Evolutionary conservation across 2,888 invertebrate species (phyloP).

Genomic region (Pandemis heparana): DNA sequence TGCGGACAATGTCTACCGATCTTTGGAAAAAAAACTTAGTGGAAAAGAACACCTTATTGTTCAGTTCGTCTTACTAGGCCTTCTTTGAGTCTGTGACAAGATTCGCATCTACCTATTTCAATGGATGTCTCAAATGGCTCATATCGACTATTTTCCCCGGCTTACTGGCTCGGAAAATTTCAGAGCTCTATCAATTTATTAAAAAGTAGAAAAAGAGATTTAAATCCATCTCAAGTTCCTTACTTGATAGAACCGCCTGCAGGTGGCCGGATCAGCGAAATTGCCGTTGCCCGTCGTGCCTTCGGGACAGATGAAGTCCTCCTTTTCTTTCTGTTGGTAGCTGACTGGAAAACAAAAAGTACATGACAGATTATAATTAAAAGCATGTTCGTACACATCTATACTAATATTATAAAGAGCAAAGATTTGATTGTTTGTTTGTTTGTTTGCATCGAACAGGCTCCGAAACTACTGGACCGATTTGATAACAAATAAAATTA

Average conservation of each 20-base stretch:
- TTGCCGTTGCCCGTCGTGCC: conserved; percentile 92
- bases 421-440: too few species aligned
- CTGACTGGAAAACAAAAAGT: conserved; percentile 65
- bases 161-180: conserved; percentile 23
- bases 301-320: conserved; percentile 93
- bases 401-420: too few species aligned
- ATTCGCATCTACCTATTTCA: conserved; percentile 1
- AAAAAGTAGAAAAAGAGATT: conserved; percentile 18
- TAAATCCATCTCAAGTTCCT: conserved; percentile 48
- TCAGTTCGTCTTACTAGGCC: neutral
- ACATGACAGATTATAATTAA: neutral
- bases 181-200: conserved; percentile 26
- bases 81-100: conserved; percentile 16
- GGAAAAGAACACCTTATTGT: neutral
- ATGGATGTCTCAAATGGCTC: conserved; percentile 2
- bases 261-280: conserved; percentile 95
- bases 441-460: too few species aligned
- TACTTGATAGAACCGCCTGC: conserved; percentile 96
- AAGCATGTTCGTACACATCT: neutral
- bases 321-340: conserved; percentile 83
- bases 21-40: neutral
- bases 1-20: too few species aligned
- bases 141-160: conserved; percentile 28
- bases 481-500: too few species aligned
- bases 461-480: too few species aligned